Base-by-base conservation (phyloP, 2,888 invertebrate genomes). In the Spilarctia lutea region DNA sequence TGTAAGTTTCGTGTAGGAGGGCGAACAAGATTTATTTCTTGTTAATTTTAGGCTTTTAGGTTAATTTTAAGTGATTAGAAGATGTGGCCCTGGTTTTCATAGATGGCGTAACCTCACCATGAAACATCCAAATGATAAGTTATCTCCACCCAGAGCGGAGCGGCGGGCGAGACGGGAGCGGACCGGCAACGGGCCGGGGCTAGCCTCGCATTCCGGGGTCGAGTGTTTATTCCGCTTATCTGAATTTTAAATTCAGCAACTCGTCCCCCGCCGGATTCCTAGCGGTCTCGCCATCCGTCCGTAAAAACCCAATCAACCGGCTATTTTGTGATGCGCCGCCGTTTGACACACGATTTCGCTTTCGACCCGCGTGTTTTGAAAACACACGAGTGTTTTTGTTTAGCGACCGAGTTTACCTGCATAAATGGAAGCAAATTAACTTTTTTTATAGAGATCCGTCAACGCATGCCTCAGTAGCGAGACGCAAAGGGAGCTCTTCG, bases 161-260 rank as follows among this genome's bases (percentile, higher is more conserved):
- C 63, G 30, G 7, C 27, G 30, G 18, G 16, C 30, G 63, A 30
- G 30, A 30, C 30, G 63, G 30, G 63, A 63, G 63, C 63, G 60
- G 4, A 16, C 27, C 60, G 60, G 60, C 27, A 33, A 27, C 30
- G 16, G 66, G 75, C 24, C 60, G 70, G 42, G 68, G 74, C 56
- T 72, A 80, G 79, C 65, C n/a, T 76, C 84, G 79, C 86, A 88
- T 90, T 91, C 90, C 90, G 79, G 84, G 83, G 80, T 73, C 85
- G 85, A 88, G 87, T 90, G 90, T 91, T 94, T 91, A 93, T 94
- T 94, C 93, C 93, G 94, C 93, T 94, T 93, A 94, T 94, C 94
- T 94, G 91, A 94, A 94, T 94, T 94, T 94, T 92, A 94, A 94
- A 94, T 94, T 91, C 86, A 83, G 84, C 83, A 81, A 81, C 79